These are phyloP conservation scores for Hydrolagus affinis DNA, from an alignment of 2,113 vertebrate species.

Conservation along the genomic window DNA sequence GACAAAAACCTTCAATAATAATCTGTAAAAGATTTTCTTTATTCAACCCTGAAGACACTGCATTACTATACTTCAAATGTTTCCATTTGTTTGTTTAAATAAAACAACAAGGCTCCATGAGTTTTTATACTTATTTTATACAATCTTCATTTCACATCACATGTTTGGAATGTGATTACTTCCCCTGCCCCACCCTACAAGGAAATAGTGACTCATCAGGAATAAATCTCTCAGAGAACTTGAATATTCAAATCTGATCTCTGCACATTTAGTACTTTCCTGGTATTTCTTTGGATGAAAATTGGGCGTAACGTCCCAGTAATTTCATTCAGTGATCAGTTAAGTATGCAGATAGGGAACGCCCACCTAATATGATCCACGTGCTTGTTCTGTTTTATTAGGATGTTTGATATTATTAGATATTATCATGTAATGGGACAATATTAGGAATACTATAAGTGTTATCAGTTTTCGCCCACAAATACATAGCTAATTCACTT, in stretches of 20 bases:
- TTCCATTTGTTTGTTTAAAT: background rate
- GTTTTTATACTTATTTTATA: background rate
- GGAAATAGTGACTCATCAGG: background rate
- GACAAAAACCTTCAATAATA: background rate
- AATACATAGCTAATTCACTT: no score
- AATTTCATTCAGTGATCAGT: no score
- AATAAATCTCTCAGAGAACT: background rate
- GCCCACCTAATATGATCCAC: no score
- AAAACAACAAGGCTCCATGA: background rate
- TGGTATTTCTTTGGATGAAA: background rate
- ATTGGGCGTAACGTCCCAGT: background rate
- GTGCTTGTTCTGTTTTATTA: no score
- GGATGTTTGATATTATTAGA: no score
- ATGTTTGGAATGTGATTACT: conserved; percentile 3
- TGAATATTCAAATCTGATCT: conserved; percentile 4
- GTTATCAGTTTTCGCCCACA: no score
- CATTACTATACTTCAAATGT: background rate
- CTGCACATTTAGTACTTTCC: background rate
- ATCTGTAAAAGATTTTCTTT: background rate
- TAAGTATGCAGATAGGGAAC: no score
- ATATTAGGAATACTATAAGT: no score
- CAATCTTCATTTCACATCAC: background rate
- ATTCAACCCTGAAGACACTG: background rate
- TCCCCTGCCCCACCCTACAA: background rate
- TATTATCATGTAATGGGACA: no score